phyloP scores from a whole-genome alignment of 53 echinoderm and acorn worm species.

The Paelopatides confundens region DNA sequence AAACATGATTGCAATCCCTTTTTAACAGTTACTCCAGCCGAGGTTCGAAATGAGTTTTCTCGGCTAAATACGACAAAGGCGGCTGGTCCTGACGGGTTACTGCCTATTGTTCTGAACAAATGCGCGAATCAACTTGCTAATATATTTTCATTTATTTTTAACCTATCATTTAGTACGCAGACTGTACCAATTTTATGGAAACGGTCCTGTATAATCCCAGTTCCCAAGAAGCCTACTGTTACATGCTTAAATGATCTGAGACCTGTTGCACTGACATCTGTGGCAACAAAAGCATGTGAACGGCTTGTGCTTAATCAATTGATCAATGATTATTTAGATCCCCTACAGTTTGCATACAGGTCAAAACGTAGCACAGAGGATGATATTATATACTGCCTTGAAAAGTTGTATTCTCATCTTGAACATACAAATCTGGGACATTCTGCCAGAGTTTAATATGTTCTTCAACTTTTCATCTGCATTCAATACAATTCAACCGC shows the following conservation, averaged over 20 bases:
- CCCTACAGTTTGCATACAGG: not conserved
- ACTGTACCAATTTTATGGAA: not conserved
- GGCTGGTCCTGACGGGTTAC: not conserved
- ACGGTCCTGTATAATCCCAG: conserved; percentile 12
- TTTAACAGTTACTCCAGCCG: not conserved
- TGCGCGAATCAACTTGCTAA: conserved; percentile 5
- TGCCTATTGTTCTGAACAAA: not conserved
- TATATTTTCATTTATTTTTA: conserved; percentile 6
- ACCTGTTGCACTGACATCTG: not conserved
- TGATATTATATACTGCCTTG: not conserved
- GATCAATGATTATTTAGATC: not conserved
- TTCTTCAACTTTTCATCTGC: too few species aligned
- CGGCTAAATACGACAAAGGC: not conserved
- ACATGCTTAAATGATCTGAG: conserved; percentile 14
- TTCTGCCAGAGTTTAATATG: too few species aligned
- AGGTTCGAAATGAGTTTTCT: not conserved
- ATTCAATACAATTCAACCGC: too few species aligned
- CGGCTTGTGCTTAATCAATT: not conserved
- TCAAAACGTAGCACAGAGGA: not conserved
- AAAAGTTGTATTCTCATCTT: not conserved
- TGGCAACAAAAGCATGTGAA: not conserved
- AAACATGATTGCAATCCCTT: not conserved
- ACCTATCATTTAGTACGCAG: not conserved
- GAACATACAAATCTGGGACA: not conserved
- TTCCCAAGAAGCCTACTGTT: not conserved